Percentiles rank a stretch among this genome's conserved stretches.
These are phyloP conservation scores for Papilio gigon DNA, from an alignment of 2,888 invertebrate species.

Conservation along the genomic window DNA sequence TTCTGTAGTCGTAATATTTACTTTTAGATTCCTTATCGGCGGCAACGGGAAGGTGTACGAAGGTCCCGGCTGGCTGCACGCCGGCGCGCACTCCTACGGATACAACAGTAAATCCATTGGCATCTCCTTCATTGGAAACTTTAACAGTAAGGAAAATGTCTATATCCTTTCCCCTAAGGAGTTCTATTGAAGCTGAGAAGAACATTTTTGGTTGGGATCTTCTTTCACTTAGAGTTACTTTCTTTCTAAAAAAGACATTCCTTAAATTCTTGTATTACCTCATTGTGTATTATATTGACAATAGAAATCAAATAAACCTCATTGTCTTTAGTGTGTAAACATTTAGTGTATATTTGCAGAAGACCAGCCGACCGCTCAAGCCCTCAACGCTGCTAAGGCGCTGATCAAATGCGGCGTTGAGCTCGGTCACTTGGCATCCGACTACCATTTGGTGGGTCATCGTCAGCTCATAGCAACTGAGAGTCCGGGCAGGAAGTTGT, in stretches of 20 bases:
- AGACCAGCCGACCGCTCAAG: constrained; percentile 80
- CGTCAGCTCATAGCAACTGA: constrained; percentile 70
- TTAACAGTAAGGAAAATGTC: constrained; percentile 55
- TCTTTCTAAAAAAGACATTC: too few relatives aligned
- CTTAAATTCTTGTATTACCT: too few relatives aligned
- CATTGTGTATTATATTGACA: too few relatives aligned
- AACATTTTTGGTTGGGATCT: neutral
- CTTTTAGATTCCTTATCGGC: constrained; percentile 83
- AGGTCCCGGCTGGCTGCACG: constrained; percentile 84
- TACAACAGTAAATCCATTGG: constrained; percentile 84
- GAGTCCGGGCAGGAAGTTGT: constrained; percentile 76
- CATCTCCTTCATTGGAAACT: constrained; percentile 83
- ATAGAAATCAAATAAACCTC: neutral
- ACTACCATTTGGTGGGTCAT: constrained; percentile 85
- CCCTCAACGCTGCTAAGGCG: constrained; percentile 79
- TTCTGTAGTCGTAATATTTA: constrained; percentile 16
- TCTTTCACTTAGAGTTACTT: neutral
- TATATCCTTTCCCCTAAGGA: neutral
- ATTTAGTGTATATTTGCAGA: constrained; percentile 65
- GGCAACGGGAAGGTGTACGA: constrained; percentile 85
- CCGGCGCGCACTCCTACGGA: constrained; percentile 83
- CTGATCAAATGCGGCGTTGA: constrained; percentile 84
- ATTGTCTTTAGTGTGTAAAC: neutral
- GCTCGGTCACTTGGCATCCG: constrained; percentile 78
- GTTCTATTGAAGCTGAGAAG: neutral